Evolutionary conservation across 2,113 vertebrate species (phyloP), one percentile per base, ranked within the genome.

Genomic region (Oostethus manadensis): DNA sequence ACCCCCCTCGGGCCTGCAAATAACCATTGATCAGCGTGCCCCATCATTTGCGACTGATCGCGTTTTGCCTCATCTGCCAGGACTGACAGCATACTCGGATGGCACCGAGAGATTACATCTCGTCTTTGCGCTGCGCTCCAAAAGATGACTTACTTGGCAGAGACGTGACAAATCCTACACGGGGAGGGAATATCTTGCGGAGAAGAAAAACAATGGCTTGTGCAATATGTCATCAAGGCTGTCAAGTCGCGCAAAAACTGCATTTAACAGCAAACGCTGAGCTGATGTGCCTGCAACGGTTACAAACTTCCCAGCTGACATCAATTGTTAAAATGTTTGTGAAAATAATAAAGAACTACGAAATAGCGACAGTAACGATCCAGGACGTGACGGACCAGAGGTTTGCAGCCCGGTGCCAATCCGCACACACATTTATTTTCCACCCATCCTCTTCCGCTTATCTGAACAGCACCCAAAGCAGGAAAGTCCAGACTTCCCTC

Each of bases 191-290:
- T 81, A 74, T 73, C 70, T 60, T 16, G 13, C 62, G 18, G 40
- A 8, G 53, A 64, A 42, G 68, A 64, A 73, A n/a, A 73, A 79
- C 74, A 68, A 78, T 62, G 29, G 77, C 69, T 66, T 66, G 56
- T 66, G 47, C 62, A 43, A 84, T 80, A 84, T 66, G 83, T 84
- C 87, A 86, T 81, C 73, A 74, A 69, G 84, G 66, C 77, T 70
- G 81, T 85, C 82, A 80, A 66, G 51, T 35, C 33, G 59, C 57
- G 76, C 74, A 80, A 82, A 73, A 78, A 78, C 70, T 20, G 51
- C 62, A 60, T 51, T 15, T 51, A 70, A 77, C 47, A 70, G 57
- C 15, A 8, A 61, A 68, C 73, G 63, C 53, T 29, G 56, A 54
- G 71, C 59, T 71, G 62, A 35, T 35, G 26, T 20, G 29, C 17